Evolutionary conservation across 1,140 invertebrate genomes (phyloP).

Genomic region (Whitmania pigra): DNA sequence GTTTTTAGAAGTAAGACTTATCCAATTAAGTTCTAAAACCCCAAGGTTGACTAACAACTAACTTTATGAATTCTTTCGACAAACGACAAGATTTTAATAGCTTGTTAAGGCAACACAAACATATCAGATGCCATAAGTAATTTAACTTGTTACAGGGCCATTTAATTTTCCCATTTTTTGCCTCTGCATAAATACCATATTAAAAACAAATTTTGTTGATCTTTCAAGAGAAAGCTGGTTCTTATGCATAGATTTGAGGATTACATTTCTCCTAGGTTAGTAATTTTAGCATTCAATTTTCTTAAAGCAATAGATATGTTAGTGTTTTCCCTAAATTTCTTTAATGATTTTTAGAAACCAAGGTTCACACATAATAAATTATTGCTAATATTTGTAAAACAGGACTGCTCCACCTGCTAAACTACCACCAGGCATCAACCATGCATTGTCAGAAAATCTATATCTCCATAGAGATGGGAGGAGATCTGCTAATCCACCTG

Average conservation of each 20-base stretch:
- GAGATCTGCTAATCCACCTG: background rate
- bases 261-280: slow-evolving; percentile 7
- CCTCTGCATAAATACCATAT: background rate
- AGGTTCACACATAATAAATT: background rate
- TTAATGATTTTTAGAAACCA: background rate
- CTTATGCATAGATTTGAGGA: background rate
- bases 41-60: too few relatives aligned
- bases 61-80: too few relatives aligned
- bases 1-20: too few relatives aligned
- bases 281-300: background rate
- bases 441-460: background rate
- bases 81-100: too few relatives aligned
- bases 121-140: background rate
- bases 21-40: too few relatives aligned
- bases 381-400: background rate
- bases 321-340: background rate
- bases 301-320: background rate
- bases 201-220: background rate
- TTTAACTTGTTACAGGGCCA: background rate
- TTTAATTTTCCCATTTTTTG: background rate
- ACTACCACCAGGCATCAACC: background rate
- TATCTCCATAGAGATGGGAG: slow-evolving; percentile 5
- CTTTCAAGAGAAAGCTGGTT: slow-evolving; percentile 9
- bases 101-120: background rate
- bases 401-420: background rate